Base-by-base conservation (phyloP, 2,888 invertebrate genomes). In the Noctua janthina region DNA sequence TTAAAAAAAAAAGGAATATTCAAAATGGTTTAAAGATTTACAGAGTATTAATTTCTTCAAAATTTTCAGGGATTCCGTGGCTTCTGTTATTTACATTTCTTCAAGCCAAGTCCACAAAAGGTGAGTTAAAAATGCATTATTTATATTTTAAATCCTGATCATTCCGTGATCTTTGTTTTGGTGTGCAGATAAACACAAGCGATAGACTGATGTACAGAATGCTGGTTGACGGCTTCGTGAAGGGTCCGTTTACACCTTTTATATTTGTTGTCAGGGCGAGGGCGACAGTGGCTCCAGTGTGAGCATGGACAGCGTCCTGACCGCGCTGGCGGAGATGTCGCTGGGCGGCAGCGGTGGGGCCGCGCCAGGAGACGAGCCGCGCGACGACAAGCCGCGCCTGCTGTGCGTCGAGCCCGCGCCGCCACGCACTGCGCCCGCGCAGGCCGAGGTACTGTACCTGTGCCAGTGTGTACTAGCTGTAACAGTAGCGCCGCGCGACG, bases 1-100 rank as follows among this genome's bases (percentile, higher is more conserved):
- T 13, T 49, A 15, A 0, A 49, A 49, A 49, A 15, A 49, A 15
- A 39, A 49, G 13, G 15, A 4, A 13, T 15, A 35, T 6, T 64
- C 35, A 35, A 64, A 64, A 20, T 35, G 35, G 17, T 13, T 35
- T 39, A 11, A 20, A 66, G 23, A 43, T 43, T 6, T 23, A 43
- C 8, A 46, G n/a, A 68, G n/a, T 74, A 6, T 13, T 71, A 10
- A 62, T 79, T 43, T 49, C 7, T n/a, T 39, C 5, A 15, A 59
- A 1, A 54, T 69, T 93, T 93, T 66, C 91, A 95, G 97, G 97
- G 97, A 81, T 97, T 97, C 94, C 97, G 97, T 78, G 98, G 98
- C 76, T 98, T 97, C 93, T 98, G 98, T 92, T 98, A 98, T 91
- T 96, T 98, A 88, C 98, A 98, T 93, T 98, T 98, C 95, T 97